These are phyloP conservation scores for Lycophotia porphyrea DNA, from an alignment of 2,888 invertebrate genomes.

Conservation along the genomic window DNA sequence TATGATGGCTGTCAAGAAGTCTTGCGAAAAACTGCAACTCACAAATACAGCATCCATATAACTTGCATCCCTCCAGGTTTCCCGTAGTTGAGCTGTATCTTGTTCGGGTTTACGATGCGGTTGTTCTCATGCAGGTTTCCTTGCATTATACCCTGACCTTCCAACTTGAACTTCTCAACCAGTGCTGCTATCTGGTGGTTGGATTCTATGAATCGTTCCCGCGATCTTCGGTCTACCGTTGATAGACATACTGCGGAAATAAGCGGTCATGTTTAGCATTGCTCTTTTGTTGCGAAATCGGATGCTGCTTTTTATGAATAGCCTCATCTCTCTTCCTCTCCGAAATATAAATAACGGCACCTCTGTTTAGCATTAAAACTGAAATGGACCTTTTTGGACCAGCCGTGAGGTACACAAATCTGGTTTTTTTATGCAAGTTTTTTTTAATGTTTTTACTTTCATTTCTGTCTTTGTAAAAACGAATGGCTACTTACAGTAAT, in stretches of 20 bases:
- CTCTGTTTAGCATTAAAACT: no score
- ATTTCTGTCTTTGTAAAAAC: not conserved
- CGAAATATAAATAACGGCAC: no score
- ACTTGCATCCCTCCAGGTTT: slow-evolving; percentile 92
- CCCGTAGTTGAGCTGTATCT: slow-evolving; percentile 94
- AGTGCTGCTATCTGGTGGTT: slow-evolving; percentile 97
- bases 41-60: slow-evolving; percentile 93
- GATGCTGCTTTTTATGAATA: no score
- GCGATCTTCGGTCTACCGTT: slow-evolving; percentile 92
- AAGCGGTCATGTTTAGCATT: no score
- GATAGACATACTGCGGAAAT: slow-evolving; percentile 88
- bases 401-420: no score
- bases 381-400: no score
- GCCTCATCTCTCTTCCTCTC: no score
- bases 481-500: slow-evolving; percentile 94
- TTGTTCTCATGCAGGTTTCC: slow-evolving; percentile 90
- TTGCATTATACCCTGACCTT: slow-evolving; percentile 94
- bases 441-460: no score
- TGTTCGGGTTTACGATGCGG: slow-evolving; percentile 91
- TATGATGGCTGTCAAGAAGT: not conserved
- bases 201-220: slow-evolving; percentile 97
- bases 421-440: no score
- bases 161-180: slow-evolving; percentile 97
- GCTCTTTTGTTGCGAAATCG: no score
- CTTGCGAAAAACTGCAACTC: slow-evolving; percentile 70